Evolutionary conservation across 2,888 invertebrate genomes (phyloP), one percentile per base, ranked within the genome.

Genomic region (Oligia latruncula): DNA sequence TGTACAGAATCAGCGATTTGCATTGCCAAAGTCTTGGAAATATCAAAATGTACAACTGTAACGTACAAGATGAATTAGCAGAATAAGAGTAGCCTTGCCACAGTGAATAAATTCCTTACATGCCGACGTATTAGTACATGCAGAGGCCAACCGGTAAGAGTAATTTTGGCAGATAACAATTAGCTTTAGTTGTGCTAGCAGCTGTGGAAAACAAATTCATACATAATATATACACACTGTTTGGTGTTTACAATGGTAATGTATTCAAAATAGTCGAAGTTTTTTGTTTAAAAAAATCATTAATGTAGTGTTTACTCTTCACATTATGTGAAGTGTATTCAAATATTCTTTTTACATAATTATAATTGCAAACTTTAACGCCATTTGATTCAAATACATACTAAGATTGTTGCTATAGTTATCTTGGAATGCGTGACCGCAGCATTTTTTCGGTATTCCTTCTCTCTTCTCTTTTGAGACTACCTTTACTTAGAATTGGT

Each of bases 51-150:
- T 62, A 80, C 62, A 74, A 80, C 66, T 74, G 67, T 67, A 86
- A 76, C 72, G 76, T 80, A 77, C 81, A 66, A 87, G 78, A 87
- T 87, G 84, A 85, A 84, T 85, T 73, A 77, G 80, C 85, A 84
- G 77, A 84, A 77, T 84, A 60, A 71, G 65, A 87, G 71, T 64
- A 81, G 76, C 81, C 84, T 86, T 86, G 85, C 80, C 87, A 77
- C 84, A 87, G 84, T 78, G 84, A 84, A 87, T 60, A 71, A 78
- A 86, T 87, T 87, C 87, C 81, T 81, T 64, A 77, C 77, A 78
- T 80, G 55, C 86, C 71, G 20, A 77, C 80, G 74, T 84, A 13
- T 60, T 60, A 55, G 55, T 71, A 64, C 71, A 55, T 62, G 71
- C 67, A 58, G 71, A 84, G 78, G 84, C 81, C 87, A 81, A 76